Conservation (phyloP, 2,797 vertebrate genomes). For the Nannoperca australis region DNA sequence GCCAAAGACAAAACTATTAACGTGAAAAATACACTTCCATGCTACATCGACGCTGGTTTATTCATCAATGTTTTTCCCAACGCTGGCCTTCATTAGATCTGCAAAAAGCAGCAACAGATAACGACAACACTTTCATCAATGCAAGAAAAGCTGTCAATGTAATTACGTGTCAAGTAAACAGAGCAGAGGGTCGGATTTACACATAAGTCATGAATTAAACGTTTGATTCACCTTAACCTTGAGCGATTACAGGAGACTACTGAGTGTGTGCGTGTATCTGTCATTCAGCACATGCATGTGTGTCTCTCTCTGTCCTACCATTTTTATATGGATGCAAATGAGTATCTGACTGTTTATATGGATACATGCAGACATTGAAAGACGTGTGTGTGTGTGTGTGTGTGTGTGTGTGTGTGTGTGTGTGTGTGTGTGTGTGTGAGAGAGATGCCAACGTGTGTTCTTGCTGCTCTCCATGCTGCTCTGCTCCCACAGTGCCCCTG, state of each 20-base stretch:
- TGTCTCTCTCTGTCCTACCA: constrained; percentile 38
- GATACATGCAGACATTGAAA: constrained; percentile 42
- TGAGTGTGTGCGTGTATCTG: neutral
- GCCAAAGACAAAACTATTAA: constrained; percentile 56
- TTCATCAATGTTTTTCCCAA: constrained; percentile 39
- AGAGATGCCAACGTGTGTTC: constrained; percentile 62
- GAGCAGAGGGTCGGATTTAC: constrained; percentile 12
- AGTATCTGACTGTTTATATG: constrained; percentile 51
- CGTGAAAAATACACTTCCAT: constrained; percentile 22
- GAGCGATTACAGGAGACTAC: constrained; percentile 3
- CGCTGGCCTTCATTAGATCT: constrained; percentile 26
- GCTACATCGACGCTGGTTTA: constrained; percentile 30
- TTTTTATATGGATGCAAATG: constrained; percentile 61
- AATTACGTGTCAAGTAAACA: constrained; percentile 22
- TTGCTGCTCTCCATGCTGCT: constrained; percentile 76
- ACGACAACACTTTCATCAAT: neutral
- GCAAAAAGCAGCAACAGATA: neutral
- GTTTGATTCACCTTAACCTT: constrained; percentile 59
- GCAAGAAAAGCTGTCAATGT: neutral
- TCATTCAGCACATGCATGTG: constrained; percentile 17
- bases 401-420: constrained; percentile 36
- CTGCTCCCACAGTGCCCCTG: constrained; percentile 84
- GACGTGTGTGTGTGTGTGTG: constrained; percentile 43
- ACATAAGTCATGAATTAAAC: constrained; percentile 16
- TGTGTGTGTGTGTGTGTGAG: constrained; percentile 51